These are phyloP conservation scores for Cloeon dipterum DNA, from an alignment of 2,888 invertebrate species.

Conservation along the genomic window DNA sequence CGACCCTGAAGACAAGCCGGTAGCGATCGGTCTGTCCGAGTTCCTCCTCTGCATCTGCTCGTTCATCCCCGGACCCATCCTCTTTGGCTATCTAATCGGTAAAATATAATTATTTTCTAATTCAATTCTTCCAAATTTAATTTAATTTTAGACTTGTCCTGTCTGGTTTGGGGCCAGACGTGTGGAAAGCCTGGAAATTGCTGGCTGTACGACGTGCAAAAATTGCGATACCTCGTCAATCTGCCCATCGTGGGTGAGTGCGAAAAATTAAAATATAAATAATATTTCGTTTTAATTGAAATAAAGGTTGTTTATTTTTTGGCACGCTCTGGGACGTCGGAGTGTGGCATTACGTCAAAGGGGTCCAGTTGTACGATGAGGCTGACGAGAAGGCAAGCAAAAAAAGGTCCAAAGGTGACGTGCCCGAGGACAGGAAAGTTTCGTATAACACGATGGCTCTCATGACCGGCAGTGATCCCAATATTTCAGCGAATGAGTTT, in stretches of 20 bases:
- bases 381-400: constrained; percentile 10
- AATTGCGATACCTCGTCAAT: constrained; percentile 15
- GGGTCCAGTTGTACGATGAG: constrained; percentile 14
- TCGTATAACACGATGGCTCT: background rate
- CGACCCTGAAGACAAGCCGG: constrained; percentile 14
- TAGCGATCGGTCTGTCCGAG: constrained; percentile 14
- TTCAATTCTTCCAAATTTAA: background rate
- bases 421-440: background rate
- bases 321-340: constrained; percentile 15
- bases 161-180: constrained; percentile 19
- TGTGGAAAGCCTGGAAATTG: constrained; percentile 19
- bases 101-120: too few relatives aligned
- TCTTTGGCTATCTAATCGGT: constrained; percentile 20
- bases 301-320: constrained; percentile 12
- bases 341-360: constrained; percentile 14
- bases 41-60: constrained; percentile 13
- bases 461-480: background rate
- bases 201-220: constrained; percentile 19
- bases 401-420: background rate
- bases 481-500: background rate
- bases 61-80: constrained; percentile 21
- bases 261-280: too few relatives aligned
- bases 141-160: constrained; percentile 16
- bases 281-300: background rate
- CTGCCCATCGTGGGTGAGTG: constrained; percentile 13